Evolutionary conservation across 2,113 vertebrate species (phyloP).

Genomic region (Salvator merianae): DNA sequence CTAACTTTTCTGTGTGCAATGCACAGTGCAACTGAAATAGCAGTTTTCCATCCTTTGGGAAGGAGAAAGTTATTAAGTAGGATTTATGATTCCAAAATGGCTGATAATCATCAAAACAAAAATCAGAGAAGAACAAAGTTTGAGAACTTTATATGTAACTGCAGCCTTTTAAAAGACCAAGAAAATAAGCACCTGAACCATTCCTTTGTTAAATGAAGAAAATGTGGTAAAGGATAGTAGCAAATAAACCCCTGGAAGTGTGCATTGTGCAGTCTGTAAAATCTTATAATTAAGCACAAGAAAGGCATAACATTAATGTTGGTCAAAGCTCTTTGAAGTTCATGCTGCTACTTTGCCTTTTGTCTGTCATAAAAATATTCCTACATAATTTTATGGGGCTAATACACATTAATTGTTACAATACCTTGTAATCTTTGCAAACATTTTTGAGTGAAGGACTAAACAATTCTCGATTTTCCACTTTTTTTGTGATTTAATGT

Average conservation of each 20-base stretch:
- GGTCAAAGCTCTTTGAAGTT: not conserved
- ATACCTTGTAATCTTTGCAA: slow-evolving; percentile 6
- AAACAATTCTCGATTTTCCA: slow-evolving; percentile 14
- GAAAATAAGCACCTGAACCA: not conserved
- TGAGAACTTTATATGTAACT: not conserved
- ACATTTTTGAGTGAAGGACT: not conserved
- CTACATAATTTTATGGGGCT: not conserved
- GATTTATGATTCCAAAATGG: not conserved
- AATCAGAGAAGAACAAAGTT: not conserved
- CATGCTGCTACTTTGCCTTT: not conserved
- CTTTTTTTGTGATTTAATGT: not conserved
- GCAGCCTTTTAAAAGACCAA: slow-evolving; percentile 1
- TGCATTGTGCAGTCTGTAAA: not conserved
- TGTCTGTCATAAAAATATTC: not conserved
- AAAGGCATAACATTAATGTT: slow-evolving; percentile 9
- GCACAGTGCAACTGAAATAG: not conserved
- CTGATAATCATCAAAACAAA: not conserved
- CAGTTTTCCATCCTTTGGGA: not conserved
- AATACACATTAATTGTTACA: slow-evolving; percentile 16
- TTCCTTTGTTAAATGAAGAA: not conserved
- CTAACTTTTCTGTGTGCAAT: not conserved
- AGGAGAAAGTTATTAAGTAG: not conserved
- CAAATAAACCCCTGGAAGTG: not conserved
- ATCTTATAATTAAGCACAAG: slow-evolving; percentile 6
- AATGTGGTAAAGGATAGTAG: slow-evolving; percentile 6